These are phyloP conservation scores for Torymus aiolomorphi DNA, from an alignment of 2,888 invertebrate species.

Conservation along the genomic window DNA sequence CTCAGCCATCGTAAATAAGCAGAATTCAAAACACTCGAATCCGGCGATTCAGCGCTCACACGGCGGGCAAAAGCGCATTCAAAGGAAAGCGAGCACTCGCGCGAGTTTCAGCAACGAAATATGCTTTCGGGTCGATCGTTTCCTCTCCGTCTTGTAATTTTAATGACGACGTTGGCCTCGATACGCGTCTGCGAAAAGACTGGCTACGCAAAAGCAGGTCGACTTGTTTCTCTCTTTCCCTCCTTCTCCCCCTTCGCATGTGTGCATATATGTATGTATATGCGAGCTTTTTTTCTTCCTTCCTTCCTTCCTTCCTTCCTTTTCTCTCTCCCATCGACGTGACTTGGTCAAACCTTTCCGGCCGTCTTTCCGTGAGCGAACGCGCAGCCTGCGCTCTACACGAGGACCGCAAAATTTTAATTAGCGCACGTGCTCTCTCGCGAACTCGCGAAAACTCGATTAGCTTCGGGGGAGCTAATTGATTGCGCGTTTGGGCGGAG, in stretches of 20 bases:
- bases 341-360: neutral
- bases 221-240: neutral
- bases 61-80: neutral
- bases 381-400: slow-evolving; percentile 1
- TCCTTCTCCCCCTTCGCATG: neutral
- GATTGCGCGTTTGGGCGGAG: slow-evolving; percentile 15
- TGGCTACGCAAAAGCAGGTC: slow-evolving; percentile 36
- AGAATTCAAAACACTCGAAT: slow-evolving; percentile 12
- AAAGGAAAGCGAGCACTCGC: too few relatives aligned
- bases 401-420: slow-evolving; percentile 35
- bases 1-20: neutral
- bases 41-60: neutral
- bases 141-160: slow-evolving; percentile 45
- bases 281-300: neutral
- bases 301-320: slow-evolving; percentile 2
- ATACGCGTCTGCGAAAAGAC: slow-evolving; percentile 27
- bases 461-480: neutral
- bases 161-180: slow-evolving; percentile 47
- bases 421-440: slow-evolving; percentile 16
- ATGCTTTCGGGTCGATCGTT: slow-evolving; percentile 36
- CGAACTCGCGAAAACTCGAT: neutral
- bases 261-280: neutral
- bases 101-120: slow-evolving; percentile 16
- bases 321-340: neutral
- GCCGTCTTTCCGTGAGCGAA: neutral